phyloP scores from a whole-genome alignment of 2,888 invertebrate species.

The Bhutanitis thaidina region DNA sequence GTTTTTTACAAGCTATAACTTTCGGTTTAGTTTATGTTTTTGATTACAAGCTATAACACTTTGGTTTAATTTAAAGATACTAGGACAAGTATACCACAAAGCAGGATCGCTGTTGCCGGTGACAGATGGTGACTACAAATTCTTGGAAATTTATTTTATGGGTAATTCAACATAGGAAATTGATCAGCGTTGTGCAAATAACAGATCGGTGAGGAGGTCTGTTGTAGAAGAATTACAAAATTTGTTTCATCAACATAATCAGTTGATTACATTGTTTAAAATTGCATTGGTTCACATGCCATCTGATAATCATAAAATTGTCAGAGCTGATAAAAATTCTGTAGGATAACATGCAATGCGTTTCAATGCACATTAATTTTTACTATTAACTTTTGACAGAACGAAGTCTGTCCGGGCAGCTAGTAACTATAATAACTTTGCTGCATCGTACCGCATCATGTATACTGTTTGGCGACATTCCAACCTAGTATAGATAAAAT shows the following conservation, averaged over 20 bases:
- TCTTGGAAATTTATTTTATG: conserved; percentile 22
- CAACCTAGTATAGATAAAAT: no score
- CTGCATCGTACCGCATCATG: no score
- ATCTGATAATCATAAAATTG: conserved; percentile 32
- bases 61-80: no score
- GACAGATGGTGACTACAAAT: not conserved
- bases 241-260: conserved; percentile 22
- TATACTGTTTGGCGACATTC: no score
- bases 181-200: conserved; percentile 31
- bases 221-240: conserved; percentile 33
- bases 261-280: conserved; percentile 27
- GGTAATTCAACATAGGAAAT: no score
- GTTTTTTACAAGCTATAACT: not conserved
- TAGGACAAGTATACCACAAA: not conserved
- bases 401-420: no score
- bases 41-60: no score
- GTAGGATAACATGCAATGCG: conserved; percentile 31
- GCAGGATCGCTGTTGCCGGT: not conserved
- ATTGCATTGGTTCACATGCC: not conserved
- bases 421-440: conserved; percentile 2
- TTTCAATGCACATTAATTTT: conserved; percentile 40
- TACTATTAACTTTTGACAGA: no score
- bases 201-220: conserved; percentile 25
- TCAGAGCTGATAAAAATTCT: conserved; percentile 36
- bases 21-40: no score